A percentile compares a stretch with the other conserved stretches of the same genome.
Conservation (phyloP, 2,113 vertebrate species). For the Stigmatopora argus region DNA sequence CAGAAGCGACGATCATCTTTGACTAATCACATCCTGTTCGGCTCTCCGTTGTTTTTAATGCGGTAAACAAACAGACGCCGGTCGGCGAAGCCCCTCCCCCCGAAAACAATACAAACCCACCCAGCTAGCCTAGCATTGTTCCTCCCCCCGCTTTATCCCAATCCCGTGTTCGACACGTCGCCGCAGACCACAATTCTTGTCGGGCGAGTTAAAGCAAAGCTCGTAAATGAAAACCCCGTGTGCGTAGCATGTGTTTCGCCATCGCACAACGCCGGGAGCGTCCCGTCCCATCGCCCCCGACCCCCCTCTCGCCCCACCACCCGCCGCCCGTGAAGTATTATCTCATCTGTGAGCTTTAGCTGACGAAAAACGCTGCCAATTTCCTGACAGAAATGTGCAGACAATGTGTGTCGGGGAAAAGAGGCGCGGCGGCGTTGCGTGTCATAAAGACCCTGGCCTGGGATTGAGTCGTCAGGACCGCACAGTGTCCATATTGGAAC, state of each 20-base stretch:
- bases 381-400: constrained; percentile 72
- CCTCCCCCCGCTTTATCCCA: constrained; percentile 59
- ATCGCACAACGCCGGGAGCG: constrained; percentile 68
- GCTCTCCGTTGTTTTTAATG: constrained; percentile 33
- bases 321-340: constrained; percentile 64
- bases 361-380: constrained; percentile 62
- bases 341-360: constrained; percentile 69
- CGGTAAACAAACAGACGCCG: constrained; percentile 38
- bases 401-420: constrained; percentile 57
- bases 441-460: constrained; percentile 59
- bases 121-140: constrained; percentile 61
- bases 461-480: constrained; percentile 54
- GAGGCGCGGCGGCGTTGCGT: constrained; percentile 56
- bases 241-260: constrained; percentile 27
- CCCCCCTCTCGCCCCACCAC: too few species aligned
- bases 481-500: constrained; percentile 69
- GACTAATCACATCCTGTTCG: constrained; percentile 43
- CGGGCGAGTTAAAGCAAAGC: constrained; percentile 64
- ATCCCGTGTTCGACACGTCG: constrained; percentile 63
- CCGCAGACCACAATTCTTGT: constrained; percentile 69
- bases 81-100: constrained; percentile 13
- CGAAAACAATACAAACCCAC: constrained; percentile 27
- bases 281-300: constrained; percentile 61
- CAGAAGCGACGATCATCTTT: constrained; percentile 27
- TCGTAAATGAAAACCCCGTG: constrained; percentile 66